phyloP scores from a whole-genome alignment of 2,113 vertebrate genomes.

The Balaeniceps rex region DNA sequence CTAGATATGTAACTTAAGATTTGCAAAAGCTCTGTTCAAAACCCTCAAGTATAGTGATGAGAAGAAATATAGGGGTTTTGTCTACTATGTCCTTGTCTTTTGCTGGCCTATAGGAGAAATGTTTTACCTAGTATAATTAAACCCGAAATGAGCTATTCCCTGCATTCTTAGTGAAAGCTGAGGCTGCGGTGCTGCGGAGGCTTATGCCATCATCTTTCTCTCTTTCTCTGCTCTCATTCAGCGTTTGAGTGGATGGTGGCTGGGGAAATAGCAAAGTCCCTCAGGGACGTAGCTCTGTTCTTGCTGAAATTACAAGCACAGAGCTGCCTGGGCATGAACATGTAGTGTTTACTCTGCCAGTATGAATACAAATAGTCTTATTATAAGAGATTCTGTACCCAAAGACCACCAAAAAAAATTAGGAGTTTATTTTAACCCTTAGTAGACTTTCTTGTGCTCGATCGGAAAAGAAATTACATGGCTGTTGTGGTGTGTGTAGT shows the following conservation, averaged over 20 bases:
- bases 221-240: constrained; percentile 67
- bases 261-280: constrained; percentile 74
- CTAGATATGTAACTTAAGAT: neutral
- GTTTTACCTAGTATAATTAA: constrained; percentile 64
- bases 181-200: constrained; percentile 22
- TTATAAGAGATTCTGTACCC: constrained; percentile 80
- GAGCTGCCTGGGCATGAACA: constrained; percentile 83
- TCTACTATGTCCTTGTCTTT: neutral
- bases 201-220: constrained; percentile 66
- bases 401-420: constrained; percentile 72
- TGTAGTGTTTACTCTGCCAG: constrained; percentile 84
- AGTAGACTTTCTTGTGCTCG: neutral
- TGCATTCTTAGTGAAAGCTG: neutral
- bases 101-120: neutral
- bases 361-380: constrained; percentile 87
- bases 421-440: constrained; percentile 73
- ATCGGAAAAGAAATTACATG: neutral
- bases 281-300: constrained; percentile 78
- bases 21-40: neutral
- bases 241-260: constrained; percentile 72
- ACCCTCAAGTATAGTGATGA: neutral
- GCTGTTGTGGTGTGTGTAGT: neutral
- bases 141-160: constrained; percentile 38
- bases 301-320: constrained; percentile 83
- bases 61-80: neutral